Conservation (phyloP, 2,797 vertebrate species). For the Brachymystax lenok region DNA sequence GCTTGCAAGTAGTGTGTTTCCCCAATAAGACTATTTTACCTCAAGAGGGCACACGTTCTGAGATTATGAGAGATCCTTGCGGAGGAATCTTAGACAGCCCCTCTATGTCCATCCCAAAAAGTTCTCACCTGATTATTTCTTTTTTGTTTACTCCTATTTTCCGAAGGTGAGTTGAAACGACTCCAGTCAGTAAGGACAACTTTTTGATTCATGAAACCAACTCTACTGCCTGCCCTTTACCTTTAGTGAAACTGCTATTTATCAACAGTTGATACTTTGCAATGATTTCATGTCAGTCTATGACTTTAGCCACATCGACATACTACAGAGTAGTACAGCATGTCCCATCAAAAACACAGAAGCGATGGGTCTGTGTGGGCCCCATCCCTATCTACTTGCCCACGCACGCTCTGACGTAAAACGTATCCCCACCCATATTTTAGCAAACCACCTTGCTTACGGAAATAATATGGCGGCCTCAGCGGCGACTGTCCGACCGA, state of each 20-base stretch:
- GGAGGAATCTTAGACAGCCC: no score
- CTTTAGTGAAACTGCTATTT: not conserved
- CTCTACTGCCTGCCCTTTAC: not conserved
- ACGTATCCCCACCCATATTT: conserved; percentile 73
- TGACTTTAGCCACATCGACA: no score
- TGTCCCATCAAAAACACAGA: not conserved
- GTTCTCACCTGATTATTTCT: not conserved
- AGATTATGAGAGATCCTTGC: not conserved
- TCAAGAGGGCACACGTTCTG: not conserved
- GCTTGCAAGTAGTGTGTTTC: not conserved
- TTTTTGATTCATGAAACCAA: not conserved
- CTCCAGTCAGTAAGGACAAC: not conserved
- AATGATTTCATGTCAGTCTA: no score
- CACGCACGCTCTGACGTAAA: conserved; percentile 72
- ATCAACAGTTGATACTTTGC: not conserved
- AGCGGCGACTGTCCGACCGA: conserved; percentile 62
- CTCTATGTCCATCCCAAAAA: not conserved
- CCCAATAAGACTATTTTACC: not conserved
- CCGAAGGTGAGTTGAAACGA: not conserved
- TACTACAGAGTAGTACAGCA: not conserved
- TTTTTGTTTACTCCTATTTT: not conserved
- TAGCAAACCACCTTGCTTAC: conserved; percentile 78
- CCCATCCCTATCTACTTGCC: conserved; percentile 48
- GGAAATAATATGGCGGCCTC: conserved; percentile 83
- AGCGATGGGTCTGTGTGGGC: conserved; percentile 1